phyloP scores from a whole-genome alignment of 2,113 vertebrate genomes.

The Reinhardtius hippoglossoides region DNA sequence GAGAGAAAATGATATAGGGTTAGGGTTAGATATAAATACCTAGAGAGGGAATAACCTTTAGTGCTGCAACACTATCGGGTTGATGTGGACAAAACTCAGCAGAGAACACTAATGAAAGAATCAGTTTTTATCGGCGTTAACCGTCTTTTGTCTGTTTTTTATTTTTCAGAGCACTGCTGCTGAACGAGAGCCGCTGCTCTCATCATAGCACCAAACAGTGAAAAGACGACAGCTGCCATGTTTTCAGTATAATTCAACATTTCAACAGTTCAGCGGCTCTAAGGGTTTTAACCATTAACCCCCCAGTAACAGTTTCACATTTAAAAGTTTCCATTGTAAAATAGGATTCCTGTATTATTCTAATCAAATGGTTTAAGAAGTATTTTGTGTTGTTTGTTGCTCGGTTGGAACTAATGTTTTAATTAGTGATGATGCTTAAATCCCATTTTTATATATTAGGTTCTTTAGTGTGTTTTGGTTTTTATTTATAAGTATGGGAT shows the following conservation, averaged over 20 bases:
- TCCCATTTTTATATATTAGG: neutral
- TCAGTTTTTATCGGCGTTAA: neutral
- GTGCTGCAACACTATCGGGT: no score
- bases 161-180: slow-evolving; percentile 69
- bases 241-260: neutral
- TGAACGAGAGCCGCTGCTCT: slow-evolving; percentile 78
- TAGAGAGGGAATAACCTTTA: no score
- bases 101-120: no score
- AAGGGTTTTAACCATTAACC: slow-evolving; percentile 1
- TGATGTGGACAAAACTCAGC: no score
- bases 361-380: neutral
- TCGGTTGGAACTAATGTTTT: neutral
- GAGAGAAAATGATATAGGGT: no score
- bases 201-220: slow-evolving; percentile 41
- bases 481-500: neutral
- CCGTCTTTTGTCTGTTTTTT: neutral
- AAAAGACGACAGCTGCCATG: neutral
- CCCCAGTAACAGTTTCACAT: neutral
- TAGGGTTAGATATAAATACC: no score
- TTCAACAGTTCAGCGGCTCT: slow-evolving; percentile 1
- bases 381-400: slow-evolving; percentile 6
- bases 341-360: neutral
- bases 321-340: neutral
- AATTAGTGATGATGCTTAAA: slow-evolving; percentile 1
- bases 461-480: neutral